Evolutionary conservation across 2,888 invertebrate genomes (phyloP).

Genomic region (Andrena haemorrhoa): DNA sequence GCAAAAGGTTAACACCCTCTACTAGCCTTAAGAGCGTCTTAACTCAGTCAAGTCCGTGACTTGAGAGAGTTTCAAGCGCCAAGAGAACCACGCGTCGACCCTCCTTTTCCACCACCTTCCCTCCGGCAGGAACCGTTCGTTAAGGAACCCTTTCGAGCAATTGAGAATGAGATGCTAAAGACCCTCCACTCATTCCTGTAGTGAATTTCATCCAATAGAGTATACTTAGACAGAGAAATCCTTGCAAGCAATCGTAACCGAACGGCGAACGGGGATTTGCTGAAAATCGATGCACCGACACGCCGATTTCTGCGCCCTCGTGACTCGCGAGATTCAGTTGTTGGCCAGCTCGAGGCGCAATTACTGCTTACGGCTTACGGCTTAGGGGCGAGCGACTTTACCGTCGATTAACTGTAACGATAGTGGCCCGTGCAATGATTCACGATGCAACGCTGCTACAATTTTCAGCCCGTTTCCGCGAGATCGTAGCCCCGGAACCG

Average conservation of each 20-base stretch:
- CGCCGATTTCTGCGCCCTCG: slow-evolving; percentile 10
- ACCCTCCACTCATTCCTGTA: too few species aligned
- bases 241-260: too few species aligned
- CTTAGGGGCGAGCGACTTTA: slow-evolving; percentile 17
- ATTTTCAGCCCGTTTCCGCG: slow-evolving; percentile 3
- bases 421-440: slow-evolving; percentile 22
- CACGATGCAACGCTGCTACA: slow-evolving; percentile 1
- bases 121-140: background rate
- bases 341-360: slow-evolving; percentile 11
- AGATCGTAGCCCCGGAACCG: too few species aligned
- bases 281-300: slow-evolving; percentile 4
- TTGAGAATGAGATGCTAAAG: background rate
- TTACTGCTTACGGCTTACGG: slow-evolving; percentile 23
- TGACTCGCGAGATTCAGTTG: slow-evolving; percentile 18
- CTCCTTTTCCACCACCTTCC: background rate
- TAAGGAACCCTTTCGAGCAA: slow-evolving; percentile 19
- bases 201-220: too few species aligned
- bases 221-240: too few species aligned
- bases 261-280: background rate
- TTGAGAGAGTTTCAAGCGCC: slow-evolving; percentile 67
- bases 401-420: slow-evolving; percentile 29
- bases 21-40: slow-evolving; percentile 75
- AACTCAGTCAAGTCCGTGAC: slow-evolving; percentile 77
- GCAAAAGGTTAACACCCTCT: slow-evolving; percentile 81
- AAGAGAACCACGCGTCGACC: slow-evolving; percentile 12